phyloP scores from a whole-genome alignment of 1,140 invertebrate species.

The Ostrea edulis region DNA sequence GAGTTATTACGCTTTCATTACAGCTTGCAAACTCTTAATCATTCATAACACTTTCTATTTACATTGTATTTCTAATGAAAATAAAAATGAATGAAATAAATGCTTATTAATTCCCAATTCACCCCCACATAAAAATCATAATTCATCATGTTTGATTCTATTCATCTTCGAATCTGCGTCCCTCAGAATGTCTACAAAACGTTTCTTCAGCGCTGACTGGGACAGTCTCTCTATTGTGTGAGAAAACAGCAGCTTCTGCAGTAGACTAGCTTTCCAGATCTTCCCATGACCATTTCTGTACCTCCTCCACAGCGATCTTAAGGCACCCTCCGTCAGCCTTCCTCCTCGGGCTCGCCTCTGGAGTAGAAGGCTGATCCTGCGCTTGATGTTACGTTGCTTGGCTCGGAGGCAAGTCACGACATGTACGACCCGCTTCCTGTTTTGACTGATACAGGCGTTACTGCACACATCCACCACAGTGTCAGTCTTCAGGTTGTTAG shows the following conservation, averaged over 20 bases:
- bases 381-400: conserved; percentile 16
- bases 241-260: conserved; percentile 28
- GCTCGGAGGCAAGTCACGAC: conserved; percentile 1
- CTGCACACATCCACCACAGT: conserved; percentile 65
- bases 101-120: no score
- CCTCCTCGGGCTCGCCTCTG: not conserved
- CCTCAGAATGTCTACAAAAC: not conserved
- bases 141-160: not conserved
- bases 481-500: conserved; percentile 60
- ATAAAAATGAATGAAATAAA: no score
- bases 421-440: conserved; percentile 48
- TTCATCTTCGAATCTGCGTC: not conserved
- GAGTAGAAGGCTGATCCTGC: not conserved
- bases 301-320: not conserved
- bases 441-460: conserved; percentile 61
- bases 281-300: not conserved
- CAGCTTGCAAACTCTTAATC: no score
- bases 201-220: conserved; percentile 26
- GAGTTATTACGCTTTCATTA: no score
- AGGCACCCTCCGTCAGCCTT: not conserved
- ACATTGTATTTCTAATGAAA: no score
- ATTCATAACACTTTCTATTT: no score
- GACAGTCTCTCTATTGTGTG: not conserved
- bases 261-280: conserved; percentile 10
- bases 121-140: not conserved